Percentiles rank a stretch among this genome's conserved stretches.
Conservation (phyloP, 2,113 vertebrate species). For the Oreochromis spilurus region DNA sequence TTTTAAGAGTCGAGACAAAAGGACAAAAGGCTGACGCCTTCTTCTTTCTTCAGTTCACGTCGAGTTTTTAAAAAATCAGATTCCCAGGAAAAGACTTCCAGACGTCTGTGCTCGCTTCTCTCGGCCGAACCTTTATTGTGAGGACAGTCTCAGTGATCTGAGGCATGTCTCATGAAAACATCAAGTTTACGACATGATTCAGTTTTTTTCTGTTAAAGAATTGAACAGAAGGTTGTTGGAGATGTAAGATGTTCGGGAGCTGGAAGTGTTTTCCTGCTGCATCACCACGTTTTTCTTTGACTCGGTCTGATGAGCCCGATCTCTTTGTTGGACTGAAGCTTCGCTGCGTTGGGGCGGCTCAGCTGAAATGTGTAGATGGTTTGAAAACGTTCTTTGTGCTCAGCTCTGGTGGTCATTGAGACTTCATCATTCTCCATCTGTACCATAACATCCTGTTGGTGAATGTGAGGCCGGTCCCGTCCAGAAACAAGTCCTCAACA, state of each 20-base stretch:
- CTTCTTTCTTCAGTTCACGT: background rate
- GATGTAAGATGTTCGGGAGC: background rate
- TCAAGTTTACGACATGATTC: background rate
- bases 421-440: constrained; percentile 20
- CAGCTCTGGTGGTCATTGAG: constrained; percentile 22
- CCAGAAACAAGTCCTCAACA: background rate
- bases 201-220: background rate
- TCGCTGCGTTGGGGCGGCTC: background rate
- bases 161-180: background rate
- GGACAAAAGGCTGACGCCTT: rapidly evolving
- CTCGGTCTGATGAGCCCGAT: rapidly evolving
- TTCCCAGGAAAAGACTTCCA: background rate
- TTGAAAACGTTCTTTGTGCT: background rate
- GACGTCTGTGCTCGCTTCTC: background rate
- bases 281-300: background rate
- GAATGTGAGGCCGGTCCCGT: background rate
- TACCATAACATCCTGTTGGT: constrained; percentile 35
- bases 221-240: background rate
- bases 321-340: background rate
- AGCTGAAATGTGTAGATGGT: background rate
- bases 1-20: background rate
- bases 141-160: background rate
- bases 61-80: background rate
- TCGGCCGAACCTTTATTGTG: background rate
- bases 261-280: background rate